Conservation (phyloP, 2,797 vertebrate species). For the Enteromius afrohamiltoni region DNA sequence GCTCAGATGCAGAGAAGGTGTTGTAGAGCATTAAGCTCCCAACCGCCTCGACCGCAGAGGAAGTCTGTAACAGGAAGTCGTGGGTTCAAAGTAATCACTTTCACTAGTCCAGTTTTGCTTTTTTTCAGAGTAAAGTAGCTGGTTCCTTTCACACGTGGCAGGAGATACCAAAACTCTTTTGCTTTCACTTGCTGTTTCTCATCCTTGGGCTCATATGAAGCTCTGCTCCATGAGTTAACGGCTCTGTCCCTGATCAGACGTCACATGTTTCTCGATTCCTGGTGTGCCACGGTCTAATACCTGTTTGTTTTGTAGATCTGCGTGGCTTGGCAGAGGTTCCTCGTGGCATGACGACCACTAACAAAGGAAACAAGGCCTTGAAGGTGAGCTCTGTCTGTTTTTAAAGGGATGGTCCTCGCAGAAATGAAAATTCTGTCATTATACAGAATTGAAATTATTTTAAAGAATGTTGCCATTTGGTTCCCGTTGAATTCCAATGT, state of each 20-base stretch:
- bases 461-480: background rate
- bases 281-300: background rate
- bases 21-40: constrained; percentile 65
- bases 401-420: background rate
- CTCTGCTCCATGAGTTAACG: background rate
- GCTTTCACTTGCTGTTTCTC: constrained; percentile 27
- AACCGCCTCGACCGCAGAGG: constrained; percentile 65
- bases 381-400: constrained; percentile 80
- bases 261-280: background rate
- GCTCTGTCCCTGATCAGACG: background rate
- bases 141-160: constrained; percentile 36
- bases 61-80: constrained; percentile 78
- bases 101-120: constrained; percentile 59
- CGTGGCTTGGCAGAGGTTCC: constrained; percentile 80
- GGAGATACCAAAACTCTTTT: constrained; percentile 3
- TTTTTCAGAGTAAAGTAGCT: constrained; percentile 17
- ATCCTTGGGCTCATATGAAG: background rate
- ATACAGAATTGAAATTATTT: background rate
- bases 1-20: constrained; percentile 42
- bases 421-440: background rate
- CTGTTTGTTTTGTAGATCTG: constrained; percentile 76
- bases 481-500: background rate
- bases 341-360: constrained; percentile 99
- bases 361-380: constrained; percentile 99
- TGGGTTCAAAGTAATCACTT: constrained; percentile 69